Conservation (phyloP, 1,140 invertebrate species). For the Gonatopus flavifemur region DNA sequence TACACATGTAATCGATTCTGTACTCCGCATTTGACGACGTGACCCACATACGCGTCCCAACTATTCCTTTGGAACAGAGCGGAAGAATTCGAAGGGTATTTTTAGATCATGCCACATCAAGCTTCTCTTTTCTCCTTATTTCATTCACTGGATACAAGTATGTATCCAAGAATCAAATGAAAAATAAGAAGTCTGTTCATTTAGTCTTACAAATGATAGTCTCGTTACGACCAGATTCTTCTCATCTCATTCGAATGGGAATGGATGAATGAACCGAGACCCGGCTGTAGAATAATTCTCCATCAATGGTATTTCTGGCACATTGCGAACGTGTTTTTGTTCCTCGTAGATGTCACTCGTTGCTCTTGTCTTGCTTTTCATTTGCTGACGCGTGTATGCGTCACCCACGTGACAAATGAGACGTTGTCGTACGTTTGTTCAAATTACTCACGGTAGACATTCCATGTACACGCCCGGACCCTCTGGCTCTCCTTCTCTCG, state of each 20-base stretch:
- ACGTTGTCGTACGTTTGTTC: conserved; percentile 56
- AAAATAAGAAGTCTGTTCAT: conserved; percentile 22
- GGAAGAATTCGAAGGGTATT: conserved; percentile 9
- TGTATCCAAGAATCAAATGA: too few species aligned
- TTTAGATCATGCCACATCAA: conserved; percentile 6
- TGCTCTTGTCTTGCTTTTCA: too few species aligned
- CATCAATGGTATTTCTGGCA: conserved; percentile 30
- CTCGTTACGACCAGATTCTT: conserved; percentile 31
- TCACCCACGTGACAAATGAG: conserved; percentile 55
- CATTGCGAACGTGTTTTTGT: conserved; percentile 9
- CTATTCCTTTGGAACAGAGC: not conserved
- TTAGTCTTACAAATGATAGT: conserved; percentile 11
- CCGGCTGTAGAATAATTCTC: conserved; percentile 29
- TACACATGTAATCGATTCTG: too few species aligned
- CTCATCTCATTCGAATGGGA: too few species aligned
- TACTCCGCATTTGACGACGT: too few species aligned
- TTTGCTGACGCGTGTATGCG: conserved; percentile 16
- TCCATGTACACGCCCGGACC: conserved; percentile 31
- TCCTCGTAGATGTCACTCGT: conserved; percentile 43
- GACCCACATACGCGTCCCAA: conserved; percentile 1
- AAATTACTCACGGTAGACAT: conserved; percentile 55
- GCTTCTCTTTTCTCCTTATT: too few species aligned
- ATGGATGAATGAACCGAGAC: too few species aligned
- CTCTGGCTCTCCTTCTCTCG: conserved; percentile 31
- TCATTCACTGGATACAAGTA: too few species aligned